Base-by-base conservation (phyloP, 2,888 invertebrate genomes). In the Caenorhabditis panamensis region DNA sequence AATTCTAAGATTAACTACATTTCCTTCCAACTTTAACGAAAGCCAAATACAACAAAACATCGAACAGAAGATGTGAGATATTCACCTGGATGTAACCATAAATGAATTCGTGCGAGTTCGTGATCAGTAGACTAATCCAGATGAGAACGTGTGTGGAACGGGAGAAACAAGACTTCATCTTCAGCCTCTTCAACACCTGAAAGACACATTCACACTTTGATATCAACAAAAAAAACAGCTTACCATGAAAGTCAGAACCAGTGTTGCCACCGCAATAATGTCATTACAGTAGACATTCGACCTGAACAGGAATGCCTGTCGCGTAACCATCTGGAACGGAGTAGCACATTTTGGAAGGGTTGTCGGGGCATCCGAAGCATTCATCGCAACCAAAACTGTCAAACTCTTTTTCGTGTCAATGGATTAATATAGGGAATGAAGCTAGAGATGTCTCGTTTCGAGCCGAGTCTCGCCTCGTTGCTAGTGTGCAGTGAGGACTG, bases 21-120 rank as follows among this genome's bases (percentile, higher is more conserved):
- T 13, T 41, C 13, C 8, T 13, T 13, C 41, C 41, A 41, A n/a
- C n/a, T n/a, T n/a, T n/a, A n/a, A n/a, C n/a, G n/a, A n/a, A n/a
- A n/a, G n/a, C n/a, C n/a, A n/a, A n/a, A n/a, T n/a, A n/a, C n/a
- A n/a, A n/a, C n/a, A n/a, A n/a, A n/a, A n/a, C n/a, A n/a, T n/a
- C n/a, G n/a, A n/a, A n/a, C n/a, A n/a, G n/a, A n/a, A n/a, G n/a
- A n/a, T n/a, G n/a, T n/a, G n/a, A n/a, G n/a, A n/a, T n/a, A 49
- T 26, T 61, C 28, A 73, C 72, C 72, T 64, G 63, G 20, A 73
- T 73, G 20, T 26, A 73, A n/a, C 47, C 63, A 44, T 73, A 64
- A 28, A 47, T 37, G 8, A 20, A 24, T 9, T 58, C 36, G 26
- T 73, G 72, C 11, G 36, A 9, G 28, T 64, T 64, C n/a, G 41